Conservation (phyloP, 2,113 vertebrate species). For the Pantherophis guttatus region DNA sequence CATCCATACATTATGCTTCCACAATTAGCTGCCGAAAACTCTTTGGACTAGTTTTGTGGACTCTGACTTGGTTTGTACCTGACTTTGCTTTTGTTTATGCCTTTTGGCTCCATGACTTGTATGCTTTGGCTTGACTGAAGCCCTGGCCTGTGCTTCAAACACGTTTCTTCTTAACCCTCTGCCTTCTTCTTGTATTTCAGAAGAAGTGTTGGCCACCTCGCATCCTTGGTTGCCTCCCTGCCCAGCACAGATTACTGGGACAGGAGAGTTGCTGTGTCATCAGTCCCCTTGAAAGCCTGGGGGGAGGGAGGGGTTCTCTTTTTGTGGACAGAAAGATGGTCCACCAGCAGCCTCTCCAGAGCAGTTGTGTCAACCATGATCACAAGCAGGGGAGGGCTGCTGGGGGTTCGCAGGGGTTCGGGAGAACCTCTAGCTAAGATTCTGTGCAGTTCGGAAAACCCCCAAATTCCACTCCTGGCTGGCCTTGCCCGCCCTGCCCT, state of each 20-base stretch:
- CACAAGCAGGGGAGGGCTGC: background rate
- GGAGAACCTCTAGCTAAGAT: too few species aligned
- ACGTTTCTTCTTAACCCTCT: background rate
- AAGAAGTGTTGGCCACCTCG: background rate
- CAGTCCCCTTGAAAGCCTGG: background rate
- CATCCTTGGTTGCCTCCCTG: background rate
- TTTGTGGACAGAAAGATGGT: background rate
- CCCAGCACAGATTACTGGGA: background rate
- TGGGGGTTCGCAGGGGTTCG: too few species aligned
- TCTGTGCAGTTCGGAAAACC: too few species aligned
- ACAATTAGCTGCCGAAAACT: background rate
- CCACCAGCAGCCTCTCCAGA: background rate
- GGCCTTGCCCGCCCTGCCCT: too few species aligned
- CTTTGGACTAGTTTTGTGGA: background rate
- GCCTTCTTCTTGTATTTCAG: background rate
- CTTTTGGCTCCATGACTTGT: background rate
- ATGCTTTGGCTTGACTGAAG: background rate
- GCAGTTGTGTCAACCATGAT: background rate
- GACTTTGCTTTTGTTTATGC: background rate
- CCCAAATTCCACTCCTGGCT: too few species aligned
- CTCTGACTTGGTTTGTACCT: background rate
- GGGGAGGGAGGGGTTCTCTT: rapidly evolving
- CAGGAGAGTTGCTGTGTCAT: background rate
- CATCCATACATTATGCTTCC: background rate
- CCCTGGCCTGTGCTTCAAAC: background rate